Conservation (phyloP, 2,888 invertebrate species). For the Phyllotreta striolata region DNA sequence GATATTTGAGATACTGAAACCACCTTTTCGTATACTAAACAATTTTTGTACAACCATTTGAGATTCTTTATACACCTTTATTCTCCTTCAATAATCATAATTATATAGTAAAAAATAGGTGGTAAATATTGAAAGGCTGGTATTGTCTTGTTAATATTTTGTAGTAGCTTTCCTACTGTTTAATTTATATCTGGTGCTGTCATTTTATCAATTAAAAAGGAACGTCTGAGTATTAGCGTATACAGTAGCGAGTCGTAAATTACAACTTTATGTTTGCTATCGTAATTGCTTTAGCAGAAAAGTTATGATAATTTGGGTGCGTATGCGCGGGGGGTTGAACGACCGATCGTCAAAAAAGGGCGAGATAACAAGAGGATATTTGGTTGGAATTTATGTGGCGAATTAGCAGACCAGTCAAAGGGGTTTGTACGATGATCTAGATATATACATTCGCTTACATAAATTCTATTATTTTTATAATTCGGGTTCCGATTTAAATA, state of each 20-base stretch:
- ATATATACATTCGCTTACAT: too few species aligned
- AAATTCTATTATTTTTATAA: too few species aligned
- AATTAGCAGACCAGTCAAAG: too few species aligned
- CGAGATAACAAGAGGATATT: constrained; percentile 33
- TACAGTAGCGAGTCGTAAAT: constrained; percentile 56
- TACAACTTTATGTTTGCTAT: constrained; percentile 60
- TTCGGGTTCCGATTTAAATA: too few species aligned
- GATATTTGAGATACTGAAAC: too few species aligned
- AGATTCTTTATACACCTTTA: too few species aligned
- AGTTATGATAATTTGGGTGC: constrained; percentile 47
- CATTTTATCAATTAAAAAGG: constrained; percentile 63
- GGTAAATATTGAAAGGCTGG: too few species aligned
- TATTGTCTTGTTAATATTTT: too few species aligned
- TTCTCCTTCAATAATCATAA: too few species aligned
- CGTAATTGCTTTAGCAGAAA: constrained; percentile 58
- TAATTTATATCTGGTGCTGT: constrained; percentile 62
- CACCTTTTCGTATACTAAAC: too few species aligned
- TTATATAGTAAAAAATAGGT: too few species aligned
- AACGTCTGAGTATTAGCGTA: constrained; percentile 49
- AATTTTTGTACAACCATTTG: background rate
- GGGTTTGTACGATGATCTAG: too few species aligned
- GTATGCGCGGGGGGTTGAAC: constrained; percentile 20
- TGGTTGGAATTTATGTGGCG: constrained; percentile 27
- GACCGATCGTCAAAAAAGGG: constrained; percentile 32
- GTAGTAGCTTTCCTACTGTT: constrained; percentile 27